Base-by-base conservation (phyloP, 2,113 vertebrate species). In the Tricholaema leucomelas region DNA sequence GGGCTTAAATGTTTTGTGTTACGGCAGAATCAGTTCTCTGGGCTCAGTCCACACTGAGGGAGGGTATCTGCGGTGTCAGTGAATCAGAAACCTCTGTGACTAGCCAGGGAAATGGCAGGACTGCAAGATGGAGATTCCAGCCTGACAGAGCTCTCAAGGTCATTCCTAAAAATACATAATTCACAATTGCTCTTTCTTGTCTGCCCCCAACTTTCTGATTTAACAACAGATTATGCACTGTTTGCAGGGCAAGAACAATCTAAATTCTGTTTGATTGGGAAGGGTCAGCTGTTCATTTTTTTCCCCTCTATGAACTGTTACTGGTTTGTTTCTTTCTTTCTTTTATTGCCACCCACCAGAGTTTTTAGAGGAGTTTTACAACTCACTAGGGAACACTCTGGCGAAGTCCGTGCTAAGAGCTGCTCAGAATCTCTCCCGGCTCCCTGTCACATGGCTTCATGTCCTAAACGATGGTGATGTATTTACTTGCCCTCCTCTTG, bases 91-190 rank as follows among this genome's bases (percentile, higher is more conserved):
- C 52, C 40, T 19, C 40, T 19, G 15, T 70, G 77, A 38, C 69
- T 58, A 55, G 74, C 27, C 28, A 31, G 70, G 46, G 70, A 38
- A 27, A 15, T 10, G 63, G 63, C 70, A 82, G 56, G 52, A 42
- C 36, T 61, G 28, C 50, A 67, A 77, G 66, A 38, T 8, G 0
- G 0, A 36, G 59, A 56, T 67, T 55, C 58, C 6, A 0, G 42
- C 20, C 3, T 33, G 73, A 8, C 42, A 83, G 48, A 64, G 38
- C 52, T 11, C 2, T 36, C 7, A 6, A 70, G 50, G 35, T 65
- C 33, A 2, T 9, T 23, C 31, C 31, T 70, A 27, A 59, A 63
- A 40, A 15, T 5, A 10, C 5, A 1, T 19, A 23, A 8, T n/a
- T 44, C 12, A 31, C 21, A n/a, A 40, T 60, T 63, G 19, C 4